Conservation (phyloP, 2,113 vertebrate genomes). For the Trogon surrucura region DNA sequence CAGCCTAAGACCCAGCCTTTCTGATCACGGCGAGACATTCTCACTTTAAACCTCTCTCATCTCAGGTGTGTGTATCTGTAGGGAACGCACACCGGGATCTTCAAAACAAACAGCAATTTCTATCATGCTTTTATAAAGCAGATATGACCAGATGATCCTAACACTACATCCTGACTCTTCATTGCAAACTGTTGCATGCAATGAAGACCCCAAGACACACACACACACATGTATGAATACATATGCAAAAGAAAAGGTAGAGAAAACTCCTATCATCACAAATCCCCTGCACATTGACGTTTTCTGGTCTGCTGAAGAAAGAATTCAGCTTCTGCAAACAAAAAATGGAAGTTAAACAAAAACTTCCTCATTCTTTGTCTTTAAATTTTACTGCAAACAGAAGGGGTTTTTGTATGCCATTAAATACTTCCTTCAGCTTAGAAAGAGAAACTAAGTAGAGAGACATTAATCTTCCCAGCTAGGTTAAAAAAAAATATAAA, state of each 20-base stretch:
- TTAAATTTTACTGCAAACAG: background rate
- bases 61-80: background rate
- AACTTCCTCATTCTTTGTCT: background rate
- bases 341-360: background rate
- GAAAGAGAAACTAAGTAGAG: background rate
- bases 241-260: background rate
- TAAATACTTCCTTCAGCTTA: background rate
- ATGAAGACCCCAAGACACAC: background rate
- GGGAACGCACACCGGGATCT: background rate
- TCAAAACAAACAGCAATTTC: background rate
- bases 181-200: background rate
- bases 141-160: background rate
- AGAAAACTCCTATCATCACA: background rate
- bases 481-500: background rate
- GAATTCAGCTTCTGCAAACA: background rate
- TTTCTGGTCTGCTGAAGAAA: background rate
- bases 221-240: fast-evolving
- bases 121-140: background rate
- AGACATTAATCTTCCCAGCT: background rate
- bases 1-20: background rate
- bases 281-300: background rate
- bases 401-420: background rate
- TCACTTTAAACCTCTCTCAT: background rate
- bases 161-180: background rate
- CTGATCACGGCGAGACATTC: fast-evolving